These are phyloP conservation scores for Chaenogobius annularis DNA, from an alignment of 2,113 vertebrate genomes.

Conservation along the genomic window DNA sequence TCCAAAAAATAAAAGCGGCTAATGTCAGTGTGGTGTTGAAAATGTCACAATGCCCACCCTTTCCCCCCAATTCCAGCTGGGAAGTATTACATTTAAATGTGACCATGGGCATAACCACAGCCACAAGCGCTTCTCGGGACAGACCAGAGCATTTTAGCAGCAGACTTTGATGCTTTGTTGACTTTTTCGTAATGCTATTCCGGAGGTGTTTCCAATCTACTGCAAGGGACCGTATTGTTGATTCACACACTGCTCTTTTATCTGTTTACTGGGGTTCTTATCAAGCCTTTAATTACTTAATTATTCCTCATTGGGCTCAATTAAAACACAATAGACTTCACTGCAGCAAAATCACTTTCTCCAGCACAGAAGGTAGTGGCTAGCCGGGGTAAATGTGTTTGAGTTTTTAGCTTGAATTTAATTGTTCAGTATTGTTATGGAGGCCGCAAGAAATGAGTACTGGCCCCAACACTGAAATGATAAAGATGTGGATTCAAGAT, in stretches of 20 bases:
- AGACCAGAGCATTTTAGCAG: slow-evolving; percentile 45
- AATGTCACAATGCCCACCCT: slow-evolving; percentile 68
- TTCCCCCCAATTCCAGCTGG: slow-evolving; percentile 67
- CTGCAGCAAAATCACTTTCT: slow-evolving; percentile 65
- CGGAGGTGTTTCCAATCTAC: slow-evolving; percentile 44
- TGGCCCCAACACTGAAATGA: not conserved
- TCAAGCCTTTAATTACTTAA: slow-evolving; percentile 79
- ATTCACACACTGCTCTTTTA: slow-evolving; percentile 61
- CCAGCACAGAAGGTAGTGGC: slow-evolving; percentile 41
- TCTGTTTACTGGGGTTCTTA: slow-evolving; percentile 74
- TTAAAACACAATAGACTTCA: slow-evolving; percentile 72
- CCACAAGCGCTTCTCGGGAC: slow-evolving; percentile 52
- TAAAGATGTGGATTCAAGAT: not conserved
- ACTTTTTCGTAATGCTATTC: slow-evolving; percentile 42
- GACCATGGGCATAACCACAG: slow-evolving; percentile 54
- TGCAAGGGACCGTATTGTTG: slow-evolving; percentile 53
- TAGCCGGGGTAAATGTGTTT: slow-evolving; percentile 6
- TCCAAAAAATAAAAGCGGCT: slow-evolving; percentile 70
- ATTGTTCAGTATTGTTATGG: not conserved
- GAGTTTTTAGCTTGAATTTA: not conserved
- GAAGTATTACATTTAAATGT: slow-evolving; percentile 66
- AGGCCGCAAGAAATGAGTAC: not conserved
- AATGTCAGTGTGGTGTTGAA: slow-evolving; percentile 68
- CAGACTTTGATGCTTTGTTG: slow-evolving; percentile 57
- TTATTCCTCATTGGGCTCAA: slow-evolving; percentile 81